Conservation (phyloP, 2,113 vertebrate genomes). For the Cyprinodon tularosa region DNA sequence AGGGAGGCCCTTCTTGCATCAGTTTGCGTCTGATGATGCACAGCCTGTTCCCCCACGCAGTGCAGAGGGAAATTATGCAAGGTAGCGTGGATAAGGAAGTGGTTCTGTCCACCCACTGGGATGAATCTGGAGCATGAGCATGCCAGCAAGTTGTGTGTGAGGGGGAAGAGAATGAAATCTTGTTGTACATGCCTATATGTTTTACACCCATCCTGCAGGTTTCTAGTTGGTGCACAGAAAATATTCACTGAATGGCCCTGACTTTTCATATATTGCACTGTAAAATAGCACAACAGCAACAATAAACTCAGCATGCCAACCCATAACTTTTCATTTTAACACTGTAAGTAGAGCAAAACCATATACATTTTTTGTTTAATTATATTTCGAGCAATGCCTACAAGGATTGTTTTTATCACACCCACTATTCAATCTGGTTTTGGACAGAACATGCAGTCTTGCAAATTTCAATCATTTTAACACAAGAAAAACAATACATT, state of each 20-base stretch:
- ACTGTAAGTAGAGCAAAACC: no score
- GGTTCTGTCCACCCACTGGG: constrained; percentile 66
- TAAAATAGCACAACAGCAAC: constrained; percentile 65
- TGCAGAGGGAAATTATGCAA: constrained; percentile 61
- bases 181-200: constrained; percentile 23
- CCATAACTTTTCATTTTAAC: constrained; percentile 34
- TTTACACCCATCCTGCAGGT: constrained; percentile 24
- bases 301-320: constrained; percentile 64
- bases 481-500: neutral
- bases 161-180: constrained; percentile 7
- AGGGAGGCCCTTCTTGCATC: constrained; percentile 16
- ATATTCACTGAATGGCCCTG: constrained; percentile 52
- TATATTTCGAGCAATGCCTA: neutral
- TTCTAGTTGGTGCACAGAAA: constrained; percentile 47
- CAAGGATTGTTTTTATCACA: neutral
- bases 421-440: constrained; percentile 5
- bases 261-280: constrained; percentile 72
- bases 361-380: neutral
- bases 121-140: constrained; percentile 28
- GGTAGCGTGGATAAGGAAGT: constrained; percentile 46
- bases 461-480: constrained; percentile 27
- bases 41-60: constrained; percentile 39
- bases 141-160: neutral
- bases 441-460: constrained; percentile 7
- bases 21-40: constrained; percentile 23